Evolutionary conservation across 2,113 vertebrate species (phyloP).

Genomic region (Poicephalus gulielmi): DNA sequence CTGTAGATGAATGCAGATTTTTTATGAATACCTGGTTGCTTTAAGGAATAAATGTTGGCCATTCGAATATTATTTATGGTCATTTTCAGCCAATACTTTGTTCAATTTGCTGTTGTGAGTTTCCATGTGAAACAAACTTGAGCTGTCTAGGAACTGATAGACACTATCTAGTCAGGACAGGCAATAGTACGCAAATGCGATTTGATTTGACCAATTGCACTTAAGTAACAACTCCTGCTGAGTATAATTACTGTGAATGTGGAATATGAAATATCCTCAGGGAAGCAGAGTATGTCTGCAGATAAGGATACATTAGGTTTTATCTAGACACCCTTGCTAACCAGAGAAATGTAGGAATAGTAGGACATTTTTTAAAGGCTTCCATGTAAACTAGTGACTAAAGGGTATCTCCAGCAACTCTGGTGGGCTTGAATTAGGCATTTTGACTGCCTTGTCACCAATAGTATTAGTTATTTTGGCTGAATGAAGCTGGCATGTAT

Average conservation of each 20-base stretch:
- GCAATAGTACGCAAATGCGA: background rate
- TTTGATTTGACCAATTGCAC: constrained; percentile 2
- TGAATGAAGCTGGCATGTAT: background rate
- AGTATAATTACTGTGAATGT: background rate
- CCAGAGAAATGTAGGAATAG: background rate
- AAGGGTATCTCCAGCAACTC: background rate
- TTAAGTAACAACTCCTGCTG: background rate
- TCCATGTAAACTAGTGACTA: background rate
- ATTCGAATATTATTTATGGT: background rate
- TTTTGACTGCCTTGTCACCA: background rate
- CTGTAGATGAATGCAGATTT: background rate
- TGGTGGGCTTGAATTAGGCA: background rate
- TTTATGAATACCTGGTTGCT: background rate
- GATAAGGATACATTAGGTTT: background rate
- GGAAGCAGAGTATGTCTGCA: background rate
- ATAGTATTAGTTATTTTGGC: background rate
- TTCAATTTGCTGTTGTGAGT: background rate
- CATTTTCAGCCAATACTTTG: background rate
- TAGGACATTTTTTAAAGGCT: background rate
- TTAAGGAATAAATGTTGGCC: background rate
- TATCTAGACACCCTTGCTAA: background rate
- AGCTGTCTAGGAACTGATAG: background rate
- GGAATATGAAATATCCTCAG: background rate
- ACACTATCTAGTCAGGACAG: background rate
- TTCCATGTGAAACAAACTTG: background rate